Conservation (phyloP, 2,113 vertebrate genomes). For the Brachyhypopomus gauderio region DNA sequence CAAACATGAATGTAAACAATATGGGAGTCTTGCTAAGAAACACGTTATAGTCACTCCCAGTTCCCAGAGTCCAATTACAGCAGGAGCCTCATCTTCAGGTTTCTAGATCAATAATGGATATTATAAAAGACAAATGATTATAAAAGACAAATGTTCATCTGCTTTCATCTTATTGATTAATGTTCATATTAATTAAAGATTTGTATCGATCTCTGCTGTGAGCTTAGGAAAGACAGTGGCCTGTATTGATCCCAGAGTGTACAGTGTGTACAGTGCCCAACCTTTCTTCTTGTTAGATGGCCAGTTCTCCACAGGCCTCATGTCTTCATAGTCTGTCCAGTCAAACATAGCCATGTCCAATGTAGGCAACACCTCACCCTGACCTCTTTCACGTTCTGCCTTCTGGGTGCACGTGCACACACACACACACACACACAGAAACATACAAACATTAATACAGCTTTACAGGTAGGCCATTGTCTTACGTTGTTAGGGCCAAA, state of each 20-base stretch:
- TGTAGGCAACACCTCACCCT: slow-evolving; percentile 92
- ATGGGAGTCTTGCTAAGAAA: background rate
- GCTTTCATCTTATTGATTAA: background rate
- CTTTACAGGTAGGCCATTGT: background rate
- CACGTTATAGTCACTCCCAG: background rate
- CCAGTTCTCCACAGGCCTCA: slow-evolving; percentile 90
- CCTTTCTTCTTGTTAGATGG: slow-evolving; percentile 85
- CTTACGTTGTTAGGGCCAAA: background rate
- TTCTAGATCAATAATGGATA: slow-evolving; percentile 14
- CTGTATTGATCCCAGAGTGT: background rate
- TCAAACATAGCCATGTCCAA: slow-evolving; percentile 96
- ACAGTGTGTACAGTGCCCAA: background rate
- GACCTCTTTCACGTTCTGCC: slow-evolving; percentile 70
- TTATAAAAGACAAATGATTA: slow-evolving; percentile 22
- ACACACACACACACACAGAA: slow-evolving; percentile 16
- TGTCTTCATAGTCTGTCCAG: slow-evolving; percentile 97
- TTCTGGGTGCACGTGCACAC: slow-evolving; percentile 58
- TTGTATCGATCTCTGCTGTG: slow-evolving; percentile 15
- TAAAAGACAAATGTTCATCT: slow-evolving; percentile 9
- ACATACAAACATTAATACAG: slow-evolving; percentile 13
- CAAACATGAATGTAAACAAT: background rate
- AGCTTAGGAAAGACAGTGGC: background rate
- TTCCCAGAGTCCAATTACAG: background rate
- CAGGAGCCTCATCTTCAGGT: background rate
- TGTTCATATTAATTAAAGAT: slow-evolving; percentile 1